phyloP scores from a whole-genome alignment of 37 sponge, comb jelly and placozoan genomes.

The Hormiphora californensis region DNA sequence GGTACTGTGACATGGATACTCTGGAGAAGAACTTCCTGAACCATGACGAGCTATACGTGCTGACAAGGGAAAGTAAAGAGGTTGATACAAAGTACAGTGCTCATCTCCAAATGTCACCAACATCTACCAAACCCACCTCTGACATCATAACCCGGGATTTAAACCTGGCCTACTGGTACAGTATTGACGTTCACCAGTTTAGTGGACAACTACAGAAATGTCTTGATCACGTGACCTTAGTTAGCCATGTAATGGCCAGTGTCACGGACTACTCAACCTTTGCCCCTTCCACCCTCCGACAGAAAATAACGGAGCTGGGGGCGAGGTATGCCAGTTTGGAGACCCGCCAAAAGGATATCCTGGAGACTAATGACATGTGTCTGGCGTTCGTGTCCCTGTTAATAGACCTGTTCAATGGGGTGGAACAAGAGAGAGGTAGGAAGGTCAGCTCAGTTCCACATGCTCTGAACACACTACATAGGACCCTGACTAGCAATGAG shows the following conservation, averaged over 20 bases:
- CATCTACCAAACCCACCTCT: neutral
- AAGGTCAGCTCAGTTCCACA: too few species aligned
- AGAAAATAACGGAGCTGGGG: neutral
- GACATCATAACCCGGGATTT: neutral
- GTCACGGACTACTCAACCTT: neutral
- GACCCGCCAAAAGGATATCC: slow-evolving; percentile 1
- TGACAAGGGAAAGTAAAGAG: too few species aligned
- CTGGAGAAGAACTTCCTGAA: slow-evolving; percentile 48
- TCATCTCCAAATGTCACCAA: neutral
- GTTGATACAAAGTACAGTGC: neutral
- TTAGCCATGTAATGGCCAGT: neutral
- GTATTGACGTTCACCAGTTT: slow-evolving; percentile 22
- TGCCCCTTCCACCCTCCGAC: neutral
- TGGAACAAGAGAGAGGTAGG: too few species aligned
- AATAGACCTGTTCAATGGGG: neutral
- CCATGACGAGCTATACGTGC: slow-evolving; percentile 17
- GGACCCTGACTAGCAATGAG: neutral
- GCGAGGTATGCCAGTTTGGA: slow-evolving; percentile 4
- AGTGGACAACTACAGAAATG: neutral
- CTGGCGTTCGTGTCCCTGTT: neutral
- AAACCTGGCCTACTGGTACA: neutral
- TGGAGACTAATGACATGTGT: neutral
- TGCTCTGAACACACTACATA: neutral
- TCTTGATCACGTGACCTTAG: neutral
- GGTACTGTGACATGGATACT: slow-evolving; percentile 32